Evolutionary conservation across 2,888 invertebrate genomes (phyloP).

Genomic region (Mesochorus sp.): DNA sequence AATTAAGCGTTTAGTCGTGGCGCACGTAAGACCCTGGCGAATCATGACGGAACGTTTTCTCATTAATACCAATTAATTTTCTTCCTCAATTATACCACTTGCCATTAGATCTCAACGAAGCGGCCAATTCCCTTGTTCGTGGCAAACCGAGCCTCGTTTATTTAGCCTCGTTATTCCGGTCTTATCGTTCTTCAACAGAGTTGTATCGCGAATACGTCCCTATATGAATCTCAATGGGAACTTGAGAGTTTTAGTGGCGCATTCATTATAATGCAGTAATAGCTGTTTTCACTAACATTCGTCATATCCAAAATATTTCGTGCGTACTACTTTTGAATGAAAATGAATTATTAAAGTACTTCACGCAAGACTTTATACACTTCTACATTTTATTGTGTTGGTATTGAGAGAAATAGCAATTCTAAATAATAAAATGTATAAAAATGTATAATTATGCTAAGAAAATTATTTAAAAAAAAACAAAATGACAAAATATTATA

Average conservation of each 20-base stretch:
- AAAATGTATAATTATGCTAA: too few relatives aligned
- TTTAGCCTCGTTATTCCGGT: not conserved
- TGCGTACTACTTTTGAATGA: too few relatives aligned
- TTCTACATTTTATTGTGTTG: not conserved
- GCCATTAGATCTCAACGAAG: conserved; percentile 4
- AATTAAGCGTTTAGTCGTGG: conserved; percentile 58
- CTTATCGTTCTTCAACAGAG: not conserved
- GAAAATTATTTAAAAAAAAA: too few relatives aligned
- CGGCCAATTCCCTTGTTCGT: conserved; percentile 17
- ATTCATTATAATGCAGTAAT: not conserved
- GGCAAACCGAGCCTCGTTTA: not conserved
- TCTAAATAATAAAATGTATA: too few relatives aligned
- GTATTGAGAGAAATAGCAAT: too few relatives aligned
- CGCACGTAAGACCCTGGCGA: conserved; percentile 46
- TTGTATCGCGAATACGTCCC: not conserved
- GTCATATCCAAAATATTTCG: too few relatives aligned
- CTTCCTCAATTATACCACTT: conserved; percentile 21
- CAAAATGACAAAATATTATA: too few relatives aligned
- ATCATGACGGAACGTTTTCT: conserved; percentile 69
- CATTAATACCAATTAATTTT: conserved; percentile 74
- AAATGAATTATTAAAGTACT: too few relatives aligned
- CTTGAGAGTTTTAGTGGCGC: not conserved
- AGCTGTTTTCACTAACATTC: not conserved
- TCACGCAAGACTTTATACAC: too few relatives aligned
- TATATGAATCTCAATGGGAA: not conserved